A percentile compares a stretch with the other conserved stretches of the same genome.
Conservation (phyloP, 53 echinoderm and acorn worm genomes). For the Echinarachnius parma region DNA sequence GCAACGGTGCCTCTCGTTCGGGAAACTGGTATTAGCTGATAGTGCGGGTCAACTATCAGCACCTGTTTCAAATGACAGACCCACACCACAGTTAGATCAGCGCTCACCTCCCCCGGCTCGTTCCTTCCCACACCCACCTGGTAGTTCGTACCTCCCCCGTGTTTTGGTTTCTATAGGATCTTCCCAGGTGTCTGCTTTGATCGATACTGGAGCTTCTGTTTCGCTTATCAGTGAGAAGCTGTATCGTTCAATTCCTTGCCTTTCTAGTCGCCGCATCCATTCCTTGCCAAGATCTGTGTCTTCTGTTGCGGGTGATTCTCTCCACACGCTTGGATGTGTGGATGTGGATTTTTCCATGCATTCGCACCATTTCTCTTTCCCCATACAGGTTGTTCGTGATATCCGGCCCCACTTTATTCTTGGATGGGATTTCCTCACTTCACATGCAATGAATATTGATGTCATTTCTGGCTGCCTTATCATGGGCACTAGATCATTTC, state of each 20-base stretch:
- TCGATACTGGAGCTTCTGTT: constrained; percentile 19
- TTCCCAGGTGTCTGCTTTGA: constrained; percentile 8
- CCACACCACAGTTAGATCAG: no score
- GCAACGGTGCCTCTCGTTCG: background rate
- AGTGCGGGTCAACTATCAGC: constrained; percentile 42
- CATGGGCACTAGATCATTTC: constrained; percentile 1
- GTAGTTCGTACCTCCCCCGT: background rate
- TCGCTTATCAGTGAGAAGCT: constrained; percentile 16
- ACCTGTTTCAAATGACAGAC: background rate
- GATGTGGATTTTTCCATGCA: constrained; percentile 2
- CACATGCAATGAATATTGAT: constrained; percentile 19
- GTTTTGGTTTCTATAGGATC: constrained; percentile 1
- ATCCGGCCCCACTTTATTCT: constrained; percentile 32
- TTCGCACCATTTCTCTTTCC: constrained; percentile 5
- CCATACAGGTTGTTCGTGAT: constrained; percentile 28
- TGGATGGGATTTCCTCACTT: constrained; percentile 45
- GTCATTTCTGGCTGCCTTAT: background rate
- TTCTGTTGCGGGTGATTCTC: constrained; percentile 15
- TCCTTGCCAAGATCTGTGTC: no score
- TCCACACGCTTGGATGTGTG: constrained; percentile 18
- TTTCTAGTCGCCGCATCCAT: background rate
- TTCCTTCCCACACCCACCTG: background rate
- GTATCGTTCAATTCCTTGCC: constrained; percentile 12
- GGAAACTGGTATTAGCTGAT: constrained; percentile 36
- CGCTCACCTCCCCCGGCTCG: no score